Evolutionary conservation across 2,888 invertebrate species (phyloP).

Genomic region (Melipona bicolor): DNA sequence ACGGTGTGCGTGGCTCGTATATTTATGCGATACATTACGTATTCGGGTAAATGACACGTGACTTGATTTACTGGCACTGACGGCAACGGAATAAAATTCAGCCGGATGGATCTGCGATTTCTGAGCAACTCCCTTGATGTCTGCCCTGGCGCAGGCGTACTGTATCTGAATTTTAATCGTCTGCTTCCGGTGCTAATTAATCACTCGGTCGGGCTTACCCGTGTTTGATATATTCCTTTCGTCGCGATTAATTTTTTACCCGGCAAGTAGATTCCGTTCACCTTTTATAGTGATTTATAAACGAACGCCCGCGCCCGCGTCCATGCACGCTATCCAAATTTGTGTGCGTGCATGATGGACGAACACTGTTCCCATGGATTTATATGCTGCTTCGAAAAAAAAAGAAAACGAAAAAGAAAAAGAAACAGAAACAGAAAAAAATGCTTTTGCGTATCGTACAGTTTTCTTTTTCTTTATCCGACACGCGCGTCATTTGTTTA

Average conservation of each 20-base stretch:
- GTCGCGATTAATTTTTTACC: conserved; percentile 61
- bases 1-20: conserved; percentile 73
- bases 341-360: conserved; percentile 2
- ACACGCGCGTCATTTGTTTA: too few species aligned
- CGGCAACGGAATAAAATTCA: conserved; percentile 77
- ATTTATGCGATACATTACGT: conserved; percentile 81
- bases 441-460: background rate
- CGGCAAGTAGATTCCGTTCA: conserved; percentile 37
- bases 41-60: conserved; percentile 82
- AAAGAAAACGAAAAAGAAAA: too few species aligned
- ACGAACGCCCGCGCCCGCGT: background rate
- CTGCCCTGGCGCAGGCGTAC: conserved; percentile 48
- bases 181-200: conserved; percentile 70
- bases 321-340: background rate
- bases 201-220: conserved; percentile 53
- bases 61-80: conserved; percentile 81
- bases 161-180: conserved; percentile 71
- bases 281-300: conserved; percentile 48
- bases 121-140: conserved; percentile 69
- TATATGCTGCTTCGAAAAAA: background rate
- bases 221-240: conserved; percentile 50
- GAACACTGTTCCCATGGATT: conserved; percentile 10
- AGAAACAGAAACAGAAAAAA: background rate
- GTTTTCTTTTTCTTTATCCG: background rate
- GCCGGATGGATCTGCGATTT: conserved; percentile 78